A percentile compares a stretch with the other conserved stretches of the same genome.
Conservation (phyloP, 2,113 vertebrate genomes). For the Seriola quinqueradiata region DNA sequence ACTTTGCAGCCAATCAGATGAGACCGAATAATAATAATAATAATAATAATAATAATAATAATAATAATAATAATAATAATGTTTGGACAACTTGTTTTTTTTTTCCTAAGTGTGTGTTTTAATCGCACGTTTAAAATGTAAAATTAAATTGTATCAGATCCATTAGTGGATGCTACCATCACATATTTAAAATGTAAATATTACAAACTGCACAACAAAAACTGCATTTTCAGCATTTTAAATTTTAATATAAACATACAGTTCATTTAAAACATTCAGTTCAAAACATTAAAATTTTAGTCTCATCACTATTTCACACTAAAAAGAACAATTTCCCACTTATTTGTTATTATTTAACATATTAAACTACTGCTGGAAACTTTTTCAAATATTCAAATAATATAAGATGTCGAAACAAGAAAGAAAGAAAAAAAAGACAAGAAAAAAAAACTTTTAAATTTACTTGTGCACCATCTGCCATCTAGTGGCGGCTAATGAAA, state of each 20-base stretch:
- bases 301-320: background rate
- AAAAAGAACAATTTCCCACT: background rate
- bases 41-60: too few species aligned
- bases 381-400: too few species aligned
- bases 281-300: too few species aligned
- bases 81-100: background rate
- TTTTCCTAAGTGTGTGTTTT: background rate
- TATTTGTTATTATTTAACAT: background rate
- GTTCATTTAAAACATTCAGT: background rate
- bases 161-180: too few species aligned
- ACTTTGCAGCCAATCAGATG: conserved; percentile 19
- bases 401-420: background rate
- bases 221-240: background rate
- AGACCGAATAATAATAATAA: too few species aligned
- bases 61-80: too few species aligned
- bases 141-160: background rate
- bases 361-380: background rate
- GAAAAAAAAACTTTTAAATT: background rate
- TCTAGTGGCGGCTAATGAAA: conserved; percentile 49
- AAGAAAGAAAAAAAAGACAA: background rate
- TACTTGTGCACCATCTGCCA: conserved; percentile 20
- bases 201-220: background rate
- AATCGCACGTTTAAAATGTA: background rate
- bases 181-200: background rate
- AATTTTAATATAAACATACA: background rate